phyloP scores from a whole-genome alignment of 2,113 vertebrate species.

The Oryzias curvinotus region DNA sequence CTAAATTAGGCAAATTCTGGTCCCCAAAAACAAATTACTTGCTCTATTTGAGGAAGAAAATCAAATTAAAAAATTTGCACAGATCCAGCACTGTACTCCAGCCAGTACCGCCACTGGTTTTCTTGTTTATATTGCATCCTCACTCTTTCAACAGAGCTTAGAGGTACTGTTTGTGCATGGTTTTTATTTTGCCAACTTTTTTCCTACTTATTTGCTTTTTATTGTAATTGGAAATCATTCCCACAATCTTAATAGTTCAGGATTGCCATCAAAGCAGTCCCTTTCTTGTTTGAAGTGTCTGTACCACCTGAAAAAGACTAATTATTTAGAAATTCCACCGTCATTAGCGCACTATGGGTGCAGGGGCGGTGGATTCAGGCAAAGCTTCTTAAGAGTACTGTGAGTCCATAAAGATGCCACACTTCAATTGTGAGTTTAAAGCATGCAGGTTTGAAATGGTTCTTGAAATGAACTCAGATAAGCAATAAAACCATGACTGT shows the following conservation, averaged over 20 bases:
- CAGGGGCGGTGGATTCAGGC: not conserved
- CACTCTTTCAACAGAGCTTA: constrained; percentile 30
- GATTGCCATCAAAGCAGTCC: too few species aligned
- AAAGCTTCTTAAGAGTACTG: not conserved
- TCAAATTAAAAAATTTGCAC: constrained; percentile 71
- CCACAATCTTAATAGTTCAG: too few species aligned
- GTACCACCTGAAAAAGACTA: constrained; percentile 23
- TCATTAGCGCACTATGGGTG: constrained; percentile 12
- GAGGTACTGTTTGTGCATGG: constrained; percentile 23
- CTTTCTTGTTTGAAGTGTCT: not conserved
- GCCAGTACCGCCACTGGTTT: constrained; percentile 51
- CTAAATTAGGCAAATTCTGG: constrained; percentile 75
- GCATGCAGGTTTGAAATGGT: constrained; percentile 27
- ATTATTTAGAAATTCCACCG: constrained; percentile 33
- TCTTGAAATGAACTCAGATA: constrained; percentile 33
- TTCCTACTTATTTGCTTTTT: not conserved
- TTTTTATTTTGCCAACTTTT: constrained; percentile 18
- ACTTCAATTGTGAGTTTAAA: constrained; percentile 23
- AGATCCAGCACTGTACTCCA: constrained; percentile 53
- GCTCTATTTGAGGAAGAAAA: constrained; percentile 76
- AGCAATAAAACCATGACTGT: constrained; percentile 22
- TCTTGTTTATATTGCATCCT: constrained; percentile 42
- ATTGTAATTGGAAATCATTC: too few species aligned
- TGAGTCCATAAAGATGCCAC: constrained; percentile 6
- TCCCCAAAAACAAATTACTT: constrained; percentile 74